Evolutionary conservation across 2,797 vertebrate species (phyloP).

Genomic region (Lithobates pipiens): DNA sequence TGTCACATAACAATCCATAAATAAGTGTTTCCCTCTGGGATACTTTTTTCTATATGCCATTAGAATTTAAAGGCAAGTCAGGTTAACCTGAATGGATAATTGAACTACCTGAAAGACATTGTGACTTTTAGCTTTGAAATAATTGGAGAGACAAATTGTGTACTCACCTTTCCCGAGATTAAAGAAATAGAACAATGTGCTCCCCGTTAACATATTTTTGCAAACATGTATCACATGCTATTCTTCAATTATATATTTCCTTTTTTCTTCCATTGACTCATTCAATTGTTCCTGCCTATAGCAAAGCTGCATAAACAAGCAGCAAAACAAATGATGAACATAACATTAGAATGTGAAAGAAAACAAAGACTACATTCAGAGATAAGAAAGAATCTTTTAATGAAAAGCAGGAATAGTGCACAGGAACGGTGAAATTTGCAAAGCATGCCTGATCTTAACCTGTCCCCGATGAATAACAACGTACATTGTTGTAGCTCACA

Average conservation of each 20-base stretch:
- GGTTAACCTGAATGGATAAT: conserved; percentile 69
- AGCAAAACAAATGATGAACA: conserved; percentile 67
- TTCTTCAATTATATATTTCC: conserved; percentile 61
- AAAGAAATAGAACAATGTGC: conserved; percentile 67
- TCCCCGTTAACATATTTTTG: conserved; percentile 65
- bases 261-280: conserved; percentile 40
- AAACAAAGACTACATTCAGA: conserved; percentile 48
- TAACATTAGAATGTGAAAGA: conserved; percentile 54
- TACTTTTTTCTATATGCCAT: conserved; percentile 64
- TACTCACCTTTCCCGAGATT: conserved; percentile 66
- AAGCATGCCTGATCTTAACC: conserved; percentile 65
- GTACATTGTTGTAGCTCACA: conserved; percentile 67
- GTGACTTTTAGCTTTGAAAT: conserved; percentile 63
- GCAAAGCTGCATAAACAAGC: conserved; percentile 59
- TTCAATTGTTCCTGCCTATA: not conserved
- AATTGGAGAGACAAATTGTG: conserved; percentile 66
- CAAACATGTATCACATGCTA: conserved; percentile 33
- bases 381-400: conserved; percentile 47
- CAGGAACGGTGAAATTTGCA: conserved; percentile 63
- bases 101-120: conserved; percentile 54
- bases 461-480: conserved; percentile 66
- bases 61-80: conserved; percentile 67
- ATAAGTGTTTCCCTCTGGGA: conserved; percentile 67
- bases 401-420: conserved; percentile 52
- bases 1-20: conserved; percentile 68